Conservation (phyloP, 2,113 vertebrate genomes). For the Tachycineta bicolor region DNA sequence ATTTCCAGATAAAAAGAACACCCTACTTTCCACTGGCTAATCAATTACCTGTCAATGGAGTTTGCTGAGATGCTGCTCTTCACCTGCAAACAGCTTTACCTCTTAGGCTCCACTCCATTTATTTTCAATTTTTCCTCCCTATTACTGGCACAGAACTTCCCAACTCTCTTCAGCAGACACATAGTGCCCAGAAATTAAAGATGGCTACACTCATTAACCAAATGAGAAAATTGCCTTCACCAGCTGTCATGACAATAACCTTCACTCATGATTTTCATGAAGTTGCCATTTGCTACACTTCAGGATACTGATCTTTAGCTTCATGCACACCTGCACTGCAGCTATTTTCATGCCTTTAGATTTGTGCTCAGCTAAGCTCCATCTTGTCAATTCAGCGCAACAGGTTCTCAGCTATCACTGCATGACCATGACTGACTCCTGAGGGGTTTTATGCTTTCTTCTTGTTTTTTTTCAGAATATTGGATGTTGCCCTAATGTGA, state of each 20-base stretch:
- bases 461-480: not conserved
- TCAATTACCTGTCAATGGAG: fast-evolving
- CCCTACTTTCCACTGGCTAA: not conserved
- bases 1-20: not conserved
- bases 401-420: not conserved
- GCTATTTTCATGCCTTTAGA: not conserved
- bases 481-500: not conserved
- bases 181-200: not conserved
- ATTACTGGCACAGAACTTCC: not conserved
- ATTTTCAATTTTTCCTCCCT: not conserved
- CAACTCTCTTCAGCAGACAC: not conserved
- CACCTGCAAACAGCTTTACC: not conserved
- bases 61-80: not conserved
- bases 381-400: not conserved
- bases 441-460: not conserved
- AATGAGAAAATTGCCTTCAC: not conserved
- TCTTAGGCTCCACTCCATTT: not conserved
- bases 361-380: not conserved
- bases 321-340: not conserved
- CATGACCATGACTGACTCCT: not conserved
- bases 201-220: not conserved
- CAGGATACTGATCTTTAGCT: not conserved
- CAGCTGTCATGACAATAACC: not conserved
- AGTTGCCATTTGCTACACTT: not conserved
- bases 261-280: not conserved